Evolutionary conservation across 2,797 vertebrate genomes (phyloP).

Genomic region (Gila robusta): DNA sequence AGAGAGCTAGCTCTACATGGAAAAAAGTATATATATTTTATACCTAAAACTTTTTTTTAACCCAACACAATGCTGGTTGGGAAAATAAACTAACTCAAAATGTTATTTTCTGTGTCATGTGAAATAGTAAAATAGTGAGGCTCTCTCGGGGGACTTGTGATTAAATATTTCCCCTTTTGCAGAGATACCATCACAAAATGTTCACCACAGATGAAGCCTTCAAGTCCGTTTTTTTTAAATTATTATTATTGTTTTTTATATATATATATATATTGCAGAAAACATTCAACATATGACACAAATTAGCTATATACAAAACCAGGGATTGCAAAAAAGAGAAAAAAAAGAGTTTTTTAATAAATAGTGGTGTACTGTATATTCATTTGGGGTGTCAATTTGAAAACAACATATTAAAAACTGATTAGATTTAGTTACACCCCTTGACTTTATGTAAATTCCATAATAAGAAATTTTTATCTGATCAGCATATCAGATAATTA

Average conservation of each 20-base stretch:
- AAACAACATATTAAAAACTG: neutral
- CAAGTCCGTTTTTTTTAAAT: neutral
- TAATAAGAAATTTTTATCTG: neutral
- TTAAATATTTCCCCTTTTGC: neutral
- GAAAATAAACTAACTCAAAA: constrained; percentile 9
- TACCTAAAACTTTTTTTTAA: neutral
- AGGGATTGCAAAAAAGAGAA: neutral
- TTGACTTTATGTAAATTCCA: neutral
- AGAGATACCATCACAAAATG: neutral
- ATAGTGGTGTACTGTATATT: neutral
- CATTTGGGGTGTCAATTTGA: neutral
- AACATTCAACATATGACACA: neutral
- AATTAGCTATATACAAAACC: neutral
- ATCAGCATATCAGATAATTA: neutral
- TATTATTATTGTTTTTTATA: neutral
- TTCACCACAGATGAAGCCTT: neutral
- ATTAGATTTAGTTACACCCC: neutral
- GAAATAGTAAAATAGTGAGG: neutral
- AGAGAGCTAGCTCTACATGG: neutral
- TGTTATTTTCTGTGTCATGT: neutral
- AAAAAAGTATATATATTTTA: neutral
- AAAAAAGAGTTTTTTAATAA: neutral
- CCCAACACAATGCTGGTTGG: neutral
- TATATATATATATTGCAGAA: neutral
- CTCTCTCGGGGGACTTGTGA: neutral